phyloP scores from a whole-genome alignment of 2,113 vertebrate species.

The Panthera leo region DNA sequence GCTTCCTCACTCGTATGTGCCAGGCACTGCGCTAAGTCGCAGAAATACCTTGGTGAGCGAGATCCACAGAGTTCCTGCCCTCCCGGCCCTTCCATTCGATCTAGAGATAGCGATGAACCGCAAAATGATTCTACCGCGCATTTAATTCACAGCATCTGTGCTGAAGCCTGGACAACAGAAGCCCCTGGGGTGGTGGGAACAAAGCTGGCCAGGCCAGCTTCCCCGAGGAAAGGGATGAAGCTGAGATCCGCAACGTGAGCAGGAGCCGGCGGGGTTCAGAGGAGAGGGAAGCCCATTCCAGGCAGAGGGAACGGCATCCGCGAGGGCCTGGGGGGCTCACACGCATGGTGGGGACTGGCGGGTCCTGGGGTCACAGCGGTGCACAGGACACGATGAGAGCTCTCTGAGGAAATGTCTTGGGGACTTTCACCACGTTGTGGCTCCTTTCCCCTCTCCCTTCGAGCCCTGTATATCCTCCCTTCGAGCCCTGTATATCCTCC shows the following conservation, averaged over 20 bases:
- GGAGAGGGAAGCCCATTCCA: neutral
- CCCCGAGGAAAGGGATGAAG: neutral
- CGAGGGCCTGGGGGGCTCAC: neutral
- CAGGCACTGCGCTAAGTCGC: neutral
- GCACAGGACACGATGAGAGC: no score
- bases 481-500: neutral
- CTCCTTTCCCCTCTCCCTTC: neutral
- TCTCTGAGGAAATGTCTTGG: neutral
- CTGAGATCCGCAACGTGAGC: neutral
- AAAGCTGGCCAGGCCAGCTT: neutral
- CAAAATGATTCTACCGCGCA: accelerated
- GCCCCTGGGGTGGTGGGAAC: neutral
- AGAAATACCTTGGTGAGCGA: neutral
- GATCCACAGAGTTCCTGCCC: neutral
- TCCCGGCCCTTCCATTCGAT: neutral
- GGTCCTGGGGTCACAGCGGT: neutral
- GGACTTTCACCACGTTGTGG: neutral
- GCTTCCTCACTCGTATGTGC: neutral
- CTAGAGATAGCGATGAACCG: accelerated
- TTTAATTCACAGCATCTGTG: neutral
- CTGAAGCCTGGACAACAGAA: neutral
- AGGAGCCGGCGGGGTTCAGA: neutral
- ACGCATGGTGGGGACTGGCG: accelerated
- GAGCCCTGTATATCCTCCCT: neutral
- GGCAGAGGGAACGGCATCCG: neutral